phyloP scores from a whole-genome alignment of 1,140 invertebrate species.

The Xylocopa sonorina region DNA sequence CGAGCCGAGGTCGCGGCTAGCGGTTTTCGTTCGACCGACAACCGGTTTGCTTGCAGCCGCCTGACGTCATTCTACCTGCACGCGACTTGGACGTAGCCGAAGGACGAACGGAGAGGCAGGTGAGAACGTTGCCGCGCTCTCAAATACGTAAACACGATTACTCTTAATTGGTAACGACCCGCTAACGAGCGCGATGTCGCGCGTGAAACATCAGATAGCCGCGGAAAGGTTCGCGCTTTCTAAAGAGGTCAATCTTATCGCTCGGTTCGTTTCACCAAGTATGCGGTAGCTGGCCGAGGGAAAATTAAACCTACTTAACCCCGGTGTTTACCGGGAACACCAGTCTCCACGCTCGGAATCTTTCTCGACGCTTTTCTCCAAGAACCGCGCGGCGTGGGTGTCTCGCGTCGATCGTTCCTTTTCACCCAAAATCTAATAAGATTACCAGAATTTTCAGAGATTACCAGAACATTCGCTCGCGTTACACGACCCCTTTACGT shows the following conservation, averaged over 20 bases:
- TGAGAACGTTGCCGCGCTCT: slow-evolving; percentile 51
- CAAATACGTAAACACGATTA: slow-evolving; percentile 44
- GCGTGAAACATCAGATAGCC: neutral
- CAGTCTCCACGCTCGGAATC: too few relatives aligned
- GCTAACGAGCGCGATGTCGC: too few relatives aligned
- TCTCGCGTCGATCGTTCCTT: too few relatives aligned
- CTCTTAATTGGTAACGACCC: too few relatives aligned
- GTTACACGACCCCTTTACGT: slow-evolving; percentile 44
- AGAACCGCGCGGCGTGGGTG: too few relatives aligned
- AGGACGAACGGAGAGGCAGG: slow-evolving; percentile 68
- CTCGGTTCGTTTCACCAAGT: neutral
- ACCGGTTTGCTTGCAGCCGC: slow-evolving; percentile 66
- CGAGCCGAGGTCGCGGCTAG: slow-evolving; percentile 74
- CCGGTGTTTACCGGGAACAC: too few relatives aligned
- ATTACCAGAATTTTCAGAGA: slow-evolving; percentile 62
- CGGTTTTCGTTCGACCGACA: slow-evolving; percentile 74
- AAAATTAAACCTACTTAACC: neutral
- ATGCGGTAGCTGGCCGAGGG: neutral
- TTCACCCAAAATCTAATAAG: too few relatives aligned
- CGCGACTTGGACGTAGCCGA: slow-evolving; percentile 71
- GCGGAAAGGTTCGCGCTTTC: neutral
- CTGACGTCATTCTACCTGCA: slow-evolving; percentile 73
- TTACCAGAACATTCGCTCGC: slow-evolving; percentile 64
- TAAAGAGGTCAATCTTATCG: neutral
- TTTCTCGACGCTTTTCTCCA: neutral